A percentile compares a stretch with the other conserved stretches of the same genome.
Conservation (phyloP, 2,797 vertebrate species). For the Chromis chromis region DNA sequence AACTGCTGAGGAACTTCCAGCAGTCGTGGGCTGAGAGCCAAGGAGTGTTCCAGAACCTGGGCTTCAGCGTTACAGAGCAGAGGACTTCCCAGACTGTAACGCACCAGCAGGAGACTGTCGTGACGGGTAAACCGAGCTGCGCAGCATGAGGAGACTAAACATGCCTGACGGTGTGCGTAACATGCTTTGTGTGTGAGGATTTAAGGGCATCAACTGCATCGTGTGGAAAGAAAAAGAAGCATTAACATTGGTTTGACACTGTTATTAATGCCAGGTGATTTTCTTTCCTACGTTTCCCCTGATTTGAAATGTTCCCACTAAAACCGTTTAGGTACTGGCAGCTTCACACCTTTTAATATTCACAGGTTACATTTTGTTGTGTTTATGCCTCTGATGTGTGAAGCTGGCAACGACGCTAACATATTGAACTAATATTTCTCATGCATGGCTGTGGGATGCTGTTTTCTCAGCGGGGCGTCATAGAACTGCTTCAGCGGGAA, state of each 20-base stretch:
- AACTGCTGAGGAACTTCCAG: conserved; percentile 89
- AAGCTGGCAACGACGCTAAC: conserved; percentile 34
- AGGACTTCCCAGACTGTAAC: conserved; percentile 85
- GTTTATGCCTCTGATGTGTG: conserved; percentile 55
- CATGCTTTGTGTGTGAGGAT: conserved; percentile 48
- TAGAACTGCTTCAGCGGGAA: not conserved
- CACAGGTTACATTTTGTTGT: conserved; percentile 35
- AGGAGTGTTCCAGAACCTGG: conserved; percentile 87
- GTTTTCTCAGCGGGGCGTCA: conserved; percentile 9
- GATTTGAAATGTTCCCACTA: not conserved
- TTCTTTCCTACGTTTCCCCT: conserved; percentile 24
- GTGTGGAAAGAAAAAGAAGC: conserved; percentile 41
- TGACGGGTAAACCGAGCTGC: conserved; percentile 88
- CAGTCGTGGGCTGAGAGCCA: conserved; percentile 92
- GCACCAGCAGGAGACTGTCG: conserved; percentile 86
- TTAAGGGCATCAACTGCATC: conserved; percentile 41
- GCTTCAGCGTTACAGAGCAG: conserved; percentile 86
- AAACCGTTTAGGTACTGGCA: conserved; percentile 14
- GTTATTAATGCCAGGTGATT: conserved; percentile 18
- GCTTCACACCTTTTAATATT: conserved; percentile 48
- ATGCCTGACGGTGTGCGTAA: conserved; percentile 72
- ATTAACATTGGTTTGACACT: conserved; percentile 36
- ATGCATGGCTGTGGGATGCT: conserved; percentile 27
- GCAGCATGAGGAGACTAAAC: conserved; percentile 81
- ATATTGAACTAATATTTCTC: conserved; percentile 57